Evolutionary conservation across 2,888 invertebrate genomes (phyloP).

Genomic region (Agrochola circellaris): DNA sequence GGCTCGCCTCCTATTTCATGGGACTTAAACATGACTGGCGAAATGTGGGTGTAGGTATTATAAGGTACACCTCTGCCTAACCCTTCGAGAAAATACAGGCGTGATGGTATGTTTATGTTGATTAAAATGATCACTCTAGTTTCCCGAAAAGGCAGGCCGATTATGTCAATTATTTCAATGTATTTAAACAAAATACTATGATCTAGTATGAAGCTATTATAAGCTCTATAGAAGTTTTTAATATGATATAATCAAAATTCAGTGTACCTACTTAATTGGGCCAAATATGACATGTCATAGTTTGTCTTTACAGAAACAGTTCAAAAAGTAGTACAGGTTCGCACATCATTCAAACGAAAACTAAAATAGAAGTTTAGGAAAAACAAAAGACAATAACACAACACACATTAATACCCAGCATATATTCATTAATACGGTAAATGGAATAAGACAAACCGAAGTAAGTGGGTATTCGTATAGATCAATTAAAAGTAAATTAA

Average conservation of each 20-base stretch:
- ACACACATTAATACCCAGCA: neutral
- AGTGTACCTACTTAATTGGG: neutral
- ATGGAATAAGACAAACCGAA: neutral
- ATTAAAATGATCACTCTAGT: neutral
- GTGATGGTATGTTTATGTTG: neutral
- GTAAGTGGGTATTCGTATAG: neutral
- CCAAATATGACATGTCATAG: neutral
- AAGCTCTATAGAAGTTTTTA: neutral
- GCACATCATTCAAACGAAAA: neutral
- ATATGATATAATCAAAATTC: neutral
- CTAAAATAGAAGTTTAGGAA: no score
- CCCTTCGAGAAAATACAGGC: neutral
- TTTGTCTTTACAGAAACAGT: neutral
- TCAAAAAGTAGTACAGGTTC: neutral
- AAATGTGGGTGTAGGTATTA: no score
- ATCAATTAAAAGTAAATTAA: neutral
- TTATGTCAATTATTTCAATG: neutral
- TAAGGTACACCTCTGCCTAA: no score
- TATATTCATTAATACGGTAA: no score
- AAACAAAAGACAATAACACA: no score
- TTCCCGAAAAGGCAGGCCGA: neutral
- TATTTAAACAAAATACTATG: neutral
- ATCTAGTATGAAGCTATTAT: neutral
- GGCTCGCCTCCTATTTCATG: neutral
- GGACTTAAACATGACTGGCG: no score